Evolutionary conservation across 2,888 invertebrate species (phyloP).

Genomic region (Conops quadrifasciatus): DNA sequence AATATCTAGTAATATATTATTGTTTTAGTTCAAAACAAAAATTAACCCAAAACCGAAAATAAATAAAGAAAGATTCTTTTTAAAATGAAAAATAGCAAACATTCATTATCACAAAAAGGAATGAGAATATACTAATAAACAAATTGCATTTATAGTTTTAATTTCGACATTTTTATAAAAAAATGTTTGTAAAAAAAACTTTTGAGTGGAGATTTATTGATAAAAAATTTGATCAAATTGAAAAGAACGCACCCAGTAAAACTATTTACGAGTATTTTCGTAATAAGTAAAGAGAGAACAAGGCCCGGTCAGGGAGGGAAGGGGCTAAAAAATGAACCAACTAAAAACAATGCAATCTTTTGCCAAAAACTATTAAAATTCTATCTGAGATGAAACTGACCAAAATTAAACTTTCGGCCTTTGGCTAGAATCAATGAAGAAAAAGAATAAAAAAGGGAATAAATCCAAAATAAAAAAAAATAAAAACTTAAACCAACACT

Average conservation of each 20-base stretch:
- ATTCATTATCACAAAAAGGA: no score
- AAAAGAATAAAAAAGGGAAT: not conserved
- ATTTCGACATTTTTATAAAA: no score
- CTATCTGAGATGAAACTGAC: slow-evolving; percentile 29
- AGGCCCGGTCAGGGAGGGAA: not conserved
- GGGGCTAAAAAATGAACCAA: not conserved
- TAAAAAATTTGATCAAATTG: no score
- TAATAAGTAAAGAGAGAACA: not conserved
- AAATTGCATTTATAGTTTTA: no score
- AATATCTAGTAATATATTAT: no score
- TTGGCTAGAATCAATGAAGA: not conserved
- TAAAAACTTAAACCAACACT: no score
- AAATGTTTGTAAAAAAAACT: no score
- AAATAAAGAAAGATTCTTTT: no score
- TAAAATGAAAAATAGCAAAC: no score
- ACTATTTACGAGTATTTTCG: not conserved
- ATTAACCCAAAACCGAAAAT: not conserved
- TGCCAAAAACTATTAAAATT: slow-evolving; percentile 30
- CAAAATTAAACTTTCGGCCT: slow-evolving; percentile 23
- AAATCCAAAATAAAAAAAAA: not conserved
- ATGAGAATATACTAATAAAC: no score
- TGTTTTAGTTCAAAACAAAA: no score
- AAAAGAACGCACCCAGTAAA: no score
- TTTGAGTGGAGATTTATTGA: not conserved
- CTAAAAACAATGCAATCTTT: not conserved